Conservation (phyloP, 1,140 invertebrate species). For the Coptotermes formosanus region DNA sequence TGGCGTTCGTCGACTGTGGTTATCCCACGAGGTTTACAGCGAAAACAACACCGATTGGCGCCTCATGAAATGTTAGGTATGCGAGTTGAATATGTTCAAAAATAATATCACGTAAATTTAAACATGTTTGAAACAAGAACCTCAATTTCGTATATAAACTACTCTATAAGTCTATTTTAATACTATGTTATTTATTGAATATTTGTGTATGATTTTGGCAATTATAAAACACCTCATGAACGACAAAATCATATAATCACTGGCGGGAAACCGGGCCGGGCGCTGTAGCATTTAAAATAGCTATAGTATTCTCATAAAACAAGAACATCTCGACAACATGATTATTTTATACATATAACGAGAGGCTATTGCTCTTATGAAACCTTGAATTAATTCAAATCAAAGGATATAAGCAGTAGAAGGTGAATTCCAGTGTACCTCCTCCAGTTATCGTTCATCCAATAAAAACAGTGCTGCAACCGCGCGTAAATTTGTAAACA, state of each 20-base stretch:
- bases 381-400: not conserved
- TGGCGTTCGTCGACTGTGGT: constrained; percentile 24
- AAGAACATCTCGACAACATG: not conserved
- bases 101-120: not conserved
- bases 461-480: not conserved
- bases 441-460: not conserved
- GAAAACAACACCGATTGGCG: not conserved
- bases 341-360: not conserved
- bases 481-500: constrained; percentile 31
- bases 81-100: not conserved
- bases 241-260: not conserved
- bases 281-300: not conserved
- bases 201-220: not conserved
- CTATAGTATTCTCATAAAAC: not conserved
- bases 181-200: not conserved
- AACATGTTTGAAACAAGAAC: not conserved
- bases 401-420: not conserved
- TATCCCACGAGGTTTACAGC: constrained; percentile 28
- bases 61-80: constrained; percentile 12
- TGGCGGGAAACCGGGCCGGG: not conserved
- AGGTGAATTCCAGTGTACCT: not conserved
- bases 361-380: not conserved
- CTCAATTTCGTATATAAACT: not conserved
- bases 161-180: not conserved
- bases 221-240: not conserved